phyloP scores from a whole-genome alignment of 2,888 invertebrate species.

The Crossocerus cetratus region DNA sequence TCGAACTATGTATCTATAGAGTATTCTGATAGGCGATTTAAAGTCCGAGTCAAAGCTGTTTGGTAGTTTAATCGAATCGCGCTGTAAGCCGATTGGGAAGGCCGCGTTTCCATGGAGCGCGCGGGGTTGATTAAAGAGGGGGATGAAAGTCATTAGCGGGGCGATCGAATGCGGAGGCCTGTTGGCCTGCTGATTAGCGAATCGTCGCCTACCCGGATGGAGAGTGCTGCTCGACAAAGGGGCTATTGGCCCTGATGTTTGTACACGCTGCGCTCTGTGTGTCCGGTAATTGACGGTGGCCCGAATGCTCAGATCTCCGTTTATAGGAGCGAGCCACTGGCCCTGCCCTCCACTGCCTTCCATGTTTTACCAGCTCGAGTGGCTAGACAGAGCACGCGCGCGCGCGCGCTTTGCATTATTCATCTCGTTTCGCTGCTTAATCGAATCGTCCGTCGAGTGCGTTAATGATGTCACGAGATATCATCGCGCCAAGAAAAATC shows the following conservation, averaged over 20 bases:
- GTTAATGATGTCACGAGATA: conserved; percentile 6
- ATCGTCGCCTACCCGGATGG: conserved; percentile 26
- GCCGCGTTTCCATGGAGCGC: conserved; percentile 16
- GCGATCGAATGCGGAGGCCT: conserved; percentile 4
- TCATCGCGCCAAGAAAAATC: background rate
- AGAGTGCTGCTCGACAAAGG: conserved; percentile 43
- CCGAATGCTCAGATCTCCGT: conserved; percentile 45
- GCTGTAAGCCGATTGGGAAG: background rate
- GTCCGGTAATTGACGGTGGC: conserved; percentile 45
- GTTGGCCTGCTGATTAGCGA: conserved; percentile 46
- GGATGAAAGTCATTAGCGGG: conserved; percentile 23
- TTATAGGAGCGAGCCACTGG: conserved; percentile 31
- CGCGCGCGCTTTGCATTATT: conserved; percentile 36
- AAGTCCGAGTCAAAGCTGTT: no score
- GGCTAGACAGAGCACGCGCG: no score
- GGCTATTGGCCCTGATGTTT: conserved; percentile 41
- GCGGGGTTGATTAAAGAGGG: no score
- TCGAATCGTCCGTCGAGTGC: conserved; percentile 16
- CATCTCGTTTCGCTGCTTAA: conserved; percentile 29
- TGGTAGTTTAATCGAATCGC: background rate
- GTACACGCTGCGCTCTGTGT: conserved; percentile 39
- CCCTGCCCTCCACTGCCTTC: no score
- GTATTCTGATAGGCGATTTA: no score
- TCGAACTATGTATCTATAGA: no score
- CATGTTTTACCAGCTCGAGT: no score